Evolutionary conservation across 1,140 invertebrate genomes (phyloP).

Genomic region (Trichogramma pretiosum): DNA sequence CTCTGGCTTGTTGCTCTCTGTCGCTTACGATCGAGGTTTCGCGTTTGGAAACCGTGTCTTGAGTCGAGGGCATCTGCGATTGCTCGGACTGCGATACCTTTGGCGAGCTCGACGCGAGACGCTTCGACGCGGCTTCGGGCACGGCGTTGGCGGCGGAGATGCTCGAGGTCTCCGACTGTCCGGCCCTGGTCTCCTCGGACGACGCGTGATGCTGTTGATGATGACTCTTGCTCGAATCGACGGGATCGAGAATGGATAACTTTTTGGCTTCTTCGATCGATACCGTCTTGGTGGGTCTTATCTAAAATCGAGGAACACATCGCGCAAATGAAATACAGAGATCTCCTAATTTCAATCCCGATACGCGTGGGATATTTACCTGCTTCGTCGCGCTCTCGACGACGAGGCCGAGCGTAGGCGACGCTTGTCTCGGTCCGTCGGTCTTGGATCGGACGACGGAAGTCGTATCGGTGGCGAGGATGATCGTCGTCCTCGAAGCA

Average conservation of each 20-base stretch:
- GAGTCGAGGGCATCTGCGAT: background rate
- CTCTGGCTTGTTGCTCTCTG: too few relatives aligned
- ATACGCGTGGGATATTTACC: too few relatives aligned
- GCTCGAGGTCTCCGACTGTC: conserved; percentile 4
- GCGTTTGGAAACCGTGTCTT: background rate
- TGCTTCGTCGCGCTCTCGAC: too few relatives aligned
- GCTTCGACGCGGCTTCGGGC: background rate
- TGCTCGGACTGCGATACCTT: background rate
- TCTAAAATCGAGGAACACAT: too few relatives aligned
- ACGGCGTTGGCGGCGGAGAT: background rate
- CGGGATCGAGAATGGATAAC: conserved; percentile 20
- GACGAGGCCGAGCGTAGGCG: too few relatives aligned
- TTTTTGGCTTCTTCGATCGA: conserved; percentile 25
- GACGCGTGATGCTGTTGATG: too few relatives aligned
- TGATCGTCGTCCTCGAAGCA: too few relatives aligned
- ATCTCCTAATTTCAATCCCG: too few relatives aligned
- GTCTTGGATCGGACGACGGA: too few relatives aligned
- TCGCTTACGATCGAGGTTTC: background rate
- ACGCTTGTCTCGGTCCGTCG: too few relatives aligned
- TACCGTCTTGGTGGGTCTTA: conserved; percentile 13
- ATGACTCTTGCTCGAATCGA: conserved; percentile 27
- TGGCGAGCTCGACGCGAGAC: background rate
- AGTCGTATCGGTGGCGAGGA: too few relatives aligned
- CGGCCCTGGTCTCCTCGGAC: conserved; percentile 27
- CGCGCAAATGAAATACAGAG: too few relatives aligned